Evolutionary conservation across 2,113 vertebrate genomes (phyloP).

Genomic region (Melanocharis versteri): DNA sequence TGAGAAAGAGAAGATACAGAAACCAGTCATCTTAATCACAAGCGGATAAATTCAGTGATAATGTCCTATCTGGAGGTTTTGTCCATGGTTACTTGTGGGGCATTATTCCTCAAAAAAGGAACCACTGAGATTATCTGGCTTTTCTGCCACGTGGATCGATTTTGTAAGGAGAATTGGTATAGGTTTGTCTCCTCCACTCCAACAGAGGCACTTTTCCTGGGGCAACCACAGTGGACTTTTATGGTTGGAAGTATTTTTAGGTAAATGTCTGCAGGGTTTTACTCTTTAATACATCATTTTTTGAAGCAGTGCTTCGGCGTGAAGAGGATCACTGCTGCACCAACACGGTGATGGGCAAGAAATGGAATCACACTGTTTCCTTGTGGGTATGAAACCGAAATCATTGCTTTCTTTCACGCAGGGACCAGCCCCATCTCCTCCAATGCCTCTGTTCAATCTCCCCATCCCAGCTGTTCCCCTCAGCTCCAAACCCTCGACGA

Average conservation of each 20-base stretch:
- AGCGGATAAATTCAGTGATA: neutral
- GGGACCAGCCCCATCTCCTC: neutral
- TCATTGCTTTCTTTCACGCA: neutral
- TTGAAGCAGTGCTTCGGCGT: neutral
- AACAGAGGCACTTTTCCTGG: neutral
- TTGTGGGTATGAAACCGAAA: neutral
- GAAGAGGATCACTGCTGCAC: neutral
- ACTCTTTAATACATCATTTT: neutral
- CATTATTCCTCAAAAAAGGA: neutral
- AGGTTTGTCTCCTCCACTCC: neutral
- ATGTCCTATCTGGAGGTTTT: neutral
- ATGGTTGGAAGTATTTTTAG: neutral
- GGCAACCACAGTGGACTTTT: neutral
- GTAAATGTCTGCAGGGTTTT: neutral
- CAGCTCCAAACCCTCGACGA: neutral
- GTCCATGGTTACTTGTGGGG: neutral
- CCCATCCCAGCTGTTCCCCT: neutral
- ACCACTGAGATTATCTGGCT: neutral
- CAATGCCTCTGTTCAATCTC: neutral
- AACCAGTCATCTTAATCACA: neutral
- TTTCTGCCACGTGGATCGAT: neutral
- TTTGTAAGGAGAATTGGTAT: neutral
- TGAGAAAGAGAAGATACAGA: neutral
- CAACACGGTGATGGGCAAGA: neutral
- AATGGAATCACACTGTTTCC: fast-evolving